Evolutionary conservation across 2,888 invertebrate species (phyloP), one percentile per base, ranked within the genome.

Genomic region (Amorpha juglandis): DNA sequence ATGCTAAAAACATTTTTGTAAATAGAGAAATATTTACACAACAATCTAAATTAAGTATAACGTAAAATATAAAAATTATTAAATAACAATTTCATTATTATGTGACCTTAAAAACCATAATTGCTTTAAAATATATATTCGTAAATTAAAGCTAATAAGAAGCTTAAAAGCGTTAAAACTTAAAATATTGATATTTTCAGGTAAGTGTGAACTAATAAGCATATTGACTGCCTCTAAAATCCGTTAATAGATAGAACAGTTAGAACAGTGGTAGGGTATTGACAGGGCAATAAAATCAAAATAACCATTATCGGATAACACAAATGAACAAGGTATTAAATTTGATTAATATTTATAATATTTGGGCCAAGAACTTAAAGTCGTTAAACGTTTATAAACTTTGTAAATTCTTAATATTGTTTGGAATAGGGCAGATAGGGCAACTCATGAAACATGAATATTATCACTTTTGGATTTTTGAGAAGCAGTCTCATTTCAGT

Each of bases 1-100:
- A 80, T 78, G 81, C 82, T 88, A 80, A 84, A 85, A 88, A 86
- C 81, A 81, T 82, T 81, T 83, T 81, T 76, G 79, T 84, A 88
- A 89, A 87, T 81, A 84, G 79, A 77, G 78, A 86, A 85, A 79
- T 92, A 92, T 92, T 89, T 92, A 92, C 92, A 91, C 84, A 92
- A 92, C 90, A 89, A 88, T 81, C 77, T 83, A 85, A 84, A 81
- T 76, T 82, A 84, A 80, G 80, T 76, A 74, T 82, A 88, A 89
- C 81, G 73, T 89, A 88, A 87, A 88, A 84, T 87, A 75, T 83
- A 81, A 77, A 82, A 84, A 79, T 81, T 79, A 86, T 79, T 79
- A 79, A 79, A 83, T 90, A 91, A 91, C 91, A 90, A 86, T 75
- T 58, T 58, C 58, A 58, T 58, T 79, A 76, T 76, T 77, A 78